These are phyloP conservation scores for Dromaius novaehollandiae DNA, from an alignment of 2,113 vertebrate genomes.

Conservation along the genomic window DNA sequence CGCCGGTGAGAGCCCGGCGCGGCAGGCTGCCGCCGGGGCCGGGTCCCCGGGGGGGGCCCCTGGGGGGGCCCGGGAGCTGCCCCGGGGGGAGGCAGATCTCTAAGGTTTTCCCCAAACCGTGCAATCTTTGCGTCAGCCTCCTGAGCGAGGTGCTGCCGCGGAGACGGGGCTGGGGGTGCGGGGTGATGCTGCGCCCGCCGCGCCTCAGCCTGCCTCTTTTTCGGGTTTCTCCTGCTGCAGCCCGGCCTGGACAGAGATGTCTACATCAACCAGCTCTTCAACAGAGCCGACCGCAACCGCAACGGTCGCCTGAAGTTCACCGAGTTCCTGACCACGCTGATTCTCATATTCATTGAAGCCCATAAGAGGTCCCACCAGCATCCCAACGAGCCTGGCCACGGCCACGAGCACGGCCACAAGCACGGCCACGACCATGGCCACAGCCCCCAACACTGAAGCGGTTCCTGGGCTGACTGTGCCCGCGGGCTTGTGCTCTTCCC, in stretches of 20 bases:
- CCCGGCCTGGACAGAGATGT: rapidly evolving
- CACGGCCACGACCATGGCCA: rapidly evolving
- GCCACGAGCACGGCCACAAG: rapidly evolving
- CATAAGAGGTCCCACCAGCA: background rate
- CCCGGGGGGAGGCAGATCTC: background rate
- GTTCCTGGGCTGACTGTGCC: background rate
- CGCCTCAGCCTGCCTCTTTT: background rate
- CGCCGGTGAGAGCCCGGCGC: background rate
- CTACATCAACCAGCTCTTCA: background rate
- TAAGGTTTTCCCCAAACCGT: background rate
- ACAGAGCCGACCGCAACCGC: rapidly evolving
- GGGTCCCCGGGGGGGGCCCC: background rate
- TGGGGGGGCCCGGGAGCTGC: background rate
- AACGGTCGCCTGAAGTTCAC: constrained; percentile 15
- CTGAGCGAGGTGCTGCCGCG: too few relatives aligned
- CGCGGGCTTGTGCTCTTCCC: rapidly evolving
- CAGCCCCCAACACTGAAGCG: background rate
- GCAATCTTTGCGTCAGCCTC: too few relatives aligned
- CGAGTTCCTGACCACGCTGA: background rate
- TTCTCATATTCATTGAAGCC: background rate
- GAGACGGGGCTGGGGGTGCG: too few relatives aligned
- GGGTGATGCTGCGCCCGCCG: too few relatives aligned
- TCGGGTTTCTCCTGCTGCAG: background rate
- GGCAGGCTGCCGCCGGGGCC: too few relatives aligned
- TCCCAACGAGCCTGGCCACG: rapidly evolving